These are phyloP conservation scores for Eupithecia inturbata DNA, from an alignment of 2,888 invertebrate species.

Conservation along the genomic window DNA sequence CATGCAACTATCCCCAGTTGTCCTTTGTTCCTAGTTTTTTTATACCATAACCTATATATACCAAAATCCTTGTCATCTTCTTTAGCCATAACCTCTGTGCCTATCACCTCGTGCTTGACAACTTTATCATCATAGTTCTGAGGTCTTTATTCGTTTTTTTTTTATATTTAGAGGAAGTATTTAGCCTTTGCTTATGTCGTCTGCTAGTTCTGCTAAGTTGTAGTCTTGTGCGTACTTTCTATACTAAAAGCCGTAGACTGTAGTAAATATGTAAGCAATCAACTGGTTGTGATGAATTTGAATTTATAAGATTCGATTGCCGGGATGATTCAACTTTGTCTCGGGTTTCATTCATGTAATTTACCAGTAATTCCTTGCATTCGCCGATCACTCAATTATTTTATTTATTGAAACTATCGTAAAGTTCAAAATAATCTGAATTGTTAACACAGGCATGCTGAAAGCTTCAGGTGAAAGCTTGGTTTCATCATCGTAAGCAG, in stretches of 20 bases:
- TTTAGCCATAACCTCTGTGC: background rate
- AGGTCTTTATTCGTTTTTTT: too few relatives aligned
- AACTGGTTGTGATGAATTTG: conserved; percentile 2
- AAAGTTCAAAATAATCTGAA: background rate
- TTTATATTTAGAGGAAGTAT: background rate
- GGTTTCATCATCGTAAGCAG: background rate
- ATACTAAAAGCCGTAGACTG: background rate
- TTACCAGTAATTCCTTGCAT: background rate
- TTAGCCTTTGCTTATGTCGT: background rate
- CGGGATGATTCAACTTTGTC: conserved; percentile 2
- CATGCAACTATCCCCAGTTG: background rate
- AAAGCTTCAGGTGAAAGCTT: background rate
- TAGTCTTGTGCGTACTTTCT: background rate
- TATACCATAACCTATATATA: background rate
- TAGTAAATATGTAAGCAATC: conserved; percentile 2
- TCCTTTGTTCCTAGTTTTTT: background rate
- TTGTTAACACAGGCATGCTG: background rate
- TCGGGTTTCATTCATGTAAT: background rate
- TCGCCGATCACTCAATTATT: background rate
- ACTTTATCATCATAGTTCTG: too few relatives aligned
- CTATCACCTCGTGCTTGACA: background rate
- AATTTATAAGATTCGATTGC: conserved; percentile 16
- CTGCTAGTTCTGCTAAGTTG: background rate
- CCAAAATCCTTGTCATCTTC: background rate
- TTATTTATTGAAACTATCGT: background rate